These are phyloP conservation scores for Clupea harengus DNA, from an alignment of 2,113 vertebrate genomes.

Conservation along the genomic window DNA sequence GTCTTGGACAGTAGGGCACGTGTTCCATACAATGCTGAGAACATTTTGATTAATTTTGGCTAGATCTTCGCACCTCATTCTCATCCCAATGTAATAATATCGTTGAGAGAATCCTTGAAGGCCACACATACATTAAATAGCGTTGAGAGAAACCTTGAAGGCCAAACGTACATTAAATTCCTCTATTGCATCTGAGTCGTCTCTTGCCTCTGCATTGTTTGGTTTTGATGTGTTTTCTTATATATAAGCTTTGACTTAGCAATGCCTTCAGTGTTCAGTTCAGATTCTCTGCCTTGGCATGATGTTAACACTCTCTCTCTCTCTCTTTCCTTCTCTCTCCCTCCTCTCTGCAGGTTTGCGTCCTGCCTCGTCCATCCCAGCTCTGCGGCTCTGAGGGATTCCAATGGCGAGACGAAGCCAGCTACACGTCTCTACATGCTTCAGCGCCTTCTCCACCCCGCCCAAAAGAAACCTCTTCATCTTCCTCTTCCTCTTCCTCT, in stretches of 20 bases:
- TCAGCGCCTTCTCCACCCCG: not conserved
- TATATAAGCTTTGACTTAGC: too few relatives aligned
- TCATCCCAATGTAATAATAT: not conserved
- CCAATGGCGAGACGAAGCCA: constrained; percentile 30
- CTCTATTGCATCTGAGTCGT: too few relatives aligned
- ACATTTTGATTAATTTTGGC: not conserved
- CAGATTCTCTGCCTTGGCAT: too few relatives aligned
- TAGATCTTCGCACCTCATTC: not conserved
- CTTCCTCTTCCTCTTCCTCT: not conserved
- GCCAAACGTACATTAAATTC: too few relatives aligned
- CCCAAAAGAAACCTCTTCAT: not conserved
- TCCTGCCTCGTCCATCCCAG: constrained; percentile 21
- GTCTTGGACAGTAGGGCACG: not conserved
- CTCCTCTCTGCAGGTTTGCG: constrained; percentile 35
- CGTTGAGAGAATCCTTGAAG: too few relatives aligned
- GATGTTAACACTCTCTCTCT: too few relatives aligned
- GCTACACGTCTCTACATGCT: constrained; percentile 12
- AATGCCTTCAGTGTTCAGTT: too few relatives aligned
- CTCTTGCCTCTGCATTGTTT: too few relatives aligned
- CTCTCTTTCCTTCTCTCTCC: too few relatives aligned
- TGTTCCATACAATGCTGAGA: not conserved
- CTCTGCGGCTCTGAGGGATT: constrained; percentile 2
- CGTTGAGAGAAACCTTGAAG: not conserved
- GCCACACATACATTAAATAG: not conserved
- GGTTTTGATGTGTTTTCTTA: too few relatives aligned